A percentile compares a stretch with the other conserved stretches of the same genome.
Conservation (phyloP, 2,797 vertebrate species). For the Halcyon badia region DNA sequence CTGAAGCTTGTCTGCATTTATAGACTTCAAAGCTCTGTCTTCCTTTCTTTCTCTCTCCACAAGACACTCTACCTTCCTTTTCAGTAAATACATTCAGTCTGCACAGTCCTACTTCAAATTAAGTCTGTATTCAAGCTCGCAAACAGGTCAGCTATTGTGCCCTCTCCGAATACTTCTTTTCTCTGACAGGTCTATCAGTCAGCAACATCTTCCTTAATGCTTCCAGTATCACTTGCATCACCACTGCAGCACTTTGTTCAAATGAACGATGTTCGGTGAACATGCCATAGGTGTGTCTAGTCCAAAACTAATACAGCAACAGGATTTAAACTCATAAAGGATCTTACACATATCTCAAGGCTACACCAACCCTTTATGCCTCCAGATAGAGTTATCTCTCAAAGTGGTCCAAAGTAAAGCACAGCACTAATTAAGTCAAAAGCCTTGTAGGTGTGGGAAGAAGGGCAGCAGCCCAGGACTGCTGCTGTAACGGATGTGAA, state of each 20-base stretch:
- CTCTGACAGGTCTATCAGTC: not conserved
- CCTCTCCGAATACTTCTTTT: not conserved
- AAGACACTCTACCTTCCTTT: not conserved
- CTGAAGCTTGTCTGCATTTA: not conserved
- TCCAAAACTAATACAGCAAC: not conserved
- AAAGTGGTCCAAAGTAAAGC: not conserved
- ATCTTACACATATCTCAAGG: not conserved
- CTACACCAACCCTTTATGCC: not conserved
- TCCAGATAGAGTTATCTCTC: not conserved
- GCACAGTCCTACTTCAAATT: not conserved
- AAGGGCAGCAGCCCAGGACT: not conserved
- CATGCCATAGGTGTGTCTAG: not conserved
- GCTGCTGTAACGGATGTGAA: not conserved
- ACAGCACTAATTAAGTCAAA: not conserved
- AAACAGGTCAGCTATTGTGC: not conserved
- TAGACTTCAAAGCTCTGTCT: not conserved
- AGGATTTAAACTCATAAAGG: not conserved
- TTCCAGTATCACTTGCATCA: not conserved
- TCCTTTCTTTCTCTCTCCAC: not conserved
- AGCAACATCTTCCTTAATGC: not conserved
- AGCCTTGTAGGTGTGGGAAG: not conserved
- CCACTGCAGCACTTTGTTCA: not conserved
- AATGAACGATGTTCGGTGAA: not conserved
- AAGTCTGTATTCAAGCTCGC: not conserved
- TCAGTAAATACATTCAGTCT: not conserved